Base-by-base conservation (phyloP, 2,113 vertebrate genomes). In the Tylochromis polylepis region DNA sequence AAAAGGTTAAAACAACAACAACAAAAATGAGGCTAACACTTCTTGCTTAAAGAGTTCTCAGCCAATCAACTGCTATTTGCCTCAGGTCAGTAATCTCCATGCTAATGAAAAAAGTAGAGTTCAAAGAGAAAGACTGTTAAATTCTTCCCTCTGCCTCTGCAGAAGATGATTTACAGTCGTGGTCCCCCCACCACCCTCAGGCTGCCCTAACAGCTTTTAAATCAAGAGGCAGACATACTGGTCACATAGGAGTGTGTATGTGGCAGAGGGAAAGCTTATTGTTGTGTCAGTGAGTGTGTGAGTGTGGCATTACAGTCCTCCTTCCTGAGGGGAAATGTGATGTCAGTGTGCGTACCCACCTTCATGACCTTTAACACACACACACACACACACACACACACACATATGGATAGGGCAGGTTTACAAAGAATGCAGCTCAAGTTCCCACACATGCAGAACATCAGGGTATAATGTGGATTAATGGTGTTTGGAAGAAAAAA, bases 111-210 rank as follows among this genome's bases (percentile, higher is more conserved):
- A 70, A 88, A 83, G 84, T 65, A 70, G 10, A 92, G 89, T 93
- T 94, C 88, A 95, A 95, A 95, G 92, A 58, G 72, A 93, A 94
- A 93, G 91, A 58, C 75, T 86, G 91, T 89, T 88, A 84, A 82
- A 90, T 86, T 92, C 78, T 36, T 81, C 81, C 72, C 81, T 84
- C 83, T 75, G 56, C 75, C 78, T 89, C 36, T 59, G 60, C 83
- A 85, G 79, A 92, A 49, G 87, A 90, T 93, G 90, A 94, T 92
- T 95, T 93, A 94, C 85, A 88, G 85, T 58, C 72, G 5, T 27
- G 8, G 6, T 29, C 36, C 55, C 24, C 20, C 41, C 49, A 34
- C 82, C 58, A 2, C 88, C 90, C 89, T 41, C 31, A 56, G 92
- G 92, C 78, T 57, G 59, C 65, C 79, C 84, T 85, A 88, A 87